Percentiles rank a stretch among this genome's conserved stretches.
These are phyloP conservation scores for Encarsia formosa DNA, from an alignment of 2,888 invertebrate species.

Conservation along the genomic window DNA sequence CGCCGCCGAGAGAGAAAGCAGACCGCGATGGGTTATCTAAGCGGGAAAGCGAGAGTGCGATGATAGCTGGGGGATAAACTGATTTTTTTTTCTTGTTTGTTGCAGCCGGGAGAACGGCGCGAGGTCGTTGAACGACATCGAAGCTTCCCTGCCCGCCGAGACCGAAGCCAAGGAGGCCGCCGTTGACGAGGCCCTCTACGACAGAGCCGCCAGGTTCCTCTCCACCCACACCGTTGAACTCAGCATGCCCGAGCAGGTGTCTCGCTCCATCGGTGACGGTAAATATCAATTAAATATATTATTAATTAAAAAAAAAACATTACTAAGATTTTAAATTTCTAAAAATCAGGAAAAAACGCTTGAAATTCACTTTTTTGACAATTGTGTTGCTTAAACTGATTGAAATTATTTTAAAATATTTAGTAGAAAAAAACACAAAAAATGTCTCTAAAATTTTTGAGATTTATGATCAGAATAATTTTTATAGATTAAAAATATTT, in stretches of 20 bases:
- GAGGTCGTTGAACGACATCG: conserved; percentile 61
- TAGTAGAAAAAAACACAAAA: too few relatives aligned
- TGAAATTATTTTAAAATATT: too few relatives aligned
- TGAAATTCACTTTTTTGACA: too few relatives aligned
- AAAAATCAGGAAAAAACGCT: too few relatives aligned
- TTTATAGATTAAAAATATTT: too few relatives aligned
- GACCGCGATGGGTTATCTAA: conserved; percentile 9
- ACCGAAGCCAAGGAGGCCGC: conserved; percentile 68
- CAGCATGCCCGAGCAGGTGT: conserved; percentile 73
- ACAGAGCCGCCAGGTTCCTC: conserved; percentile 71
- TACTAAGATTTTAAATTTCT: too few relatives aligned
- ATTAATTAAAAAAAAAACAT: too few relatives aligned
- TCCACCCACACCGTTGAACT: conserved; percentile 77
- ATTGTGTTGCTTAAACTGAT: too few relatives aligned
- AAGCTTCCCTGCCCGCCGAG: conserved; percentile 63
- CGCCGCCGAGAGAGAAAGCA: neutral
- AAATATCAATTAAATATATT: too few relatives aligned
- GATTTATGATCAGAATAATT: too few relatives aligned
- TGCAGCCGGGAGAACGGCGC: conserved; percentile 52
- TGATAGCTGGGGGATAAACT: neutral
- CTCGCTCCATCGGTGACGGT: conserved; percentile 81
- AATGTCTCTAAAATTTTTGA: too few relatives aligned
- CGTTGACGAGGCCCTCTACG: conserved; percentile 68
- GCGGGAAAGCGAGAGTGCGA: conserved; percentile 17
- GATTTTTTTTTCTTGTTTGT: conserved; percentile 10